Conservation (phyloP, 2,888 invertebrate genomes). For the Ectemnius cavifrons region DNA sequence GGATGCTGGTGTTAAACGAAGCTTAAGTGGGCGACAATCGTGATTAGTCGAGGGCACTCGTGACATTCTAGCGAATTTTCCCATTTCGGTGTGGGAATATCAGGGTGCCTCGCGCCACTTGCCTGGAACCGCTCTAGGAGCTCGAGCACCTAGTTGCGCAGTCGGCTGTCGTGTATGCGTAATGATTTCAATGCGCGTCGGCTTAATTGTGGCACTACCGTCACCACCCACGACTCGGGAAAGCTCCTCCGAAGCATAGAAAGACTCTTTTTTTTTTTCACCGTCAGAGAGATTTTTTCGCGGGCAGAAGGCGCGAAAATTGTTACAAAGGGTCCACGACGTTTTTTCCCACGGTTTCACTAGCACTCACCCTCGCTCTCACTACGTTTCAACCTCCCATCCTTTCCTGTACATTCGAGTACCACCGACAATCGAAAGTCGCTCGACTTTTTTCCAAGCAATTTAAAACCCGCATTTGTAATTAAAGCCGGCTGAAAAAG, state of each 20-base stretch:
- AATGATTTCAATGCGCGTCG: slow-evolving; percentile 42
- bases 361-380: not conserved
- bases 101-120: too few relatives aligned
- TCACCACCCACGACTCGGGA: slow-evolving; percentile 8
- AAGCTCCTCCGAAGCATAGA: slow-evolving; percentile 30
- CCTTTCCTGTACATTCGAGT: not conserved
- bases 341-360: slow-evolving; percentile 11
- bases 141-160: slow-evolving; percentile 13
- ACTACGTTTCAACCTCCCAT: slow-evolving; percentile 14
- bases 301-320: slow-evolving; percentile 39
- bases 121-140: not conserved
- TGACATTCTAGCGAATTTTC: too few relatives aligned
- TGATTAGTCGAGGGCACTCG: too few relatives aligned
- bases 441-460: slow-evolving; percentile 36
- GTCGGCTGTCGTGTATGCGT: not conserved
- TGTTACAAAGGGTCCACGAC: slow-evolving; percentile 45
- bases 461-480: slow-evolving; percentile 45
- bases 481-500: slow-evolving; percentile 42
- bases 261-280: slow-evolving; percentile 35
- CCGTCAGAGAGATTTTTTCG: not conserved
- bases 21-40: too few relatives aligned
- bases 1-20: too few relatives aligned
- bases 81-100: too few relatives aligned
- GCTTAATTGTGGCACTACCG: slow-evolving; percentile 39
- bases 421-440: slow-evolving; percentile 45